These are phyloP conservation scores for Cylloceria caligata DNA, from an alignment of 2,888 invertebrate species.

Conservation along the genomic window DNA sequence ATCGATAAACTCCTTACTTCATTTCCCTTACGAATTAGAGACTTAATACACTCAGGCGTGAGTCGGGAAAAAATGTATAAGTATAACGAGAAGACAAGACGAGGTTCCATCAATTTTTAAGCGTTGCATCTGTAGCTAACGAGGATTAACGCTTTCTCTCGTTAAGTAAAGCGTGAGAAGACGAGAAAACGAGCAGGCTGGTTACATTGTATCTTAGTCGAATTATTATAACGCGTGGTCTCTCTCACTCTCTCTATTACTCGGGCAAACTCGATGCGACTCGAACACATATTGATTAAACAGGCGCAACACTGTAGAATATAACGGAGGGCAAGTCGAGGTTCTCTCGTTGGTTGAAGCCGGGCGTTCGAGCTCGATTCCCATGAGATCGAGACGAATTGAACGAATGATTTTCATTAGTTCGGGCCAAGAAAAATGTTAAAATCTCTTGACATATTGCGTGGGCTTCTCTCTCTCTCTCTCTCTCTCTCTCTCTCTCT, in stretches of 20 bases:
- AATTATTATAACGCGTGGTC: conserved; percentile 41
- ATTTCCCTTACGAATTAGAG: conserved; percentile 33
- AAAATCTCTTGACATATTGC: not conserved
- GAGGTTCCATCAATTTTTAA: conserved; percentile 28
- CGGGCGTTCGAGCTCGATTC: not conserved
- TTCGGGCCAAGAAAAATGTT: conserved; percentile 1
- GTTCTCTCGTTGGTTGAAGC: not conserved
- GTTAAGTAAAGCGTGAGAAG: conserved; percentile 22
- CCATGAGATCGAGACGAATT: conserved; percentile 32
- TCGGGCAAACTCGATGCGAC: conserved; percentile 51
- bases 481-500: not conserved
- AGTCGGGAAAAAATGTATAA: conserved; percentile 16
- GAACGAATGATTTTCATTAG: conserved; percentile 23
- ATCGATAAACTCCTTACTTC: conserved; percentile 49
- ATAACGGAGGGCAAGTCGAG: conserved; percentile 34
- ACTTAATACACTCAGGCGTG: conserved; percentile 24
- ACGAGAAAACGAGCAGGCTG: conserved; percentile 27
- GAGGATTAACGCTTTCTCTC: conserved; percentile 41
- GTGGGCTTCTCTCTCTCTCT: not conserved
- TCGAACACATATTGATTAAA: conserved; percentile 65
- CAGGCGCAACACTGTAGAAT: conserved; percentile 56
- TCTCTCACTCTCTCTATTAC: conserved; percentile 13
- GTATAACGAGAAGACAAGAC: conserved; percentile 10
- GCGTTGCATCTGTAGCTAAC: conserved; percentile 31
- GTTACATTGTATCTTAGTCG: conserved; percentile 31